Conservation (phyloP, 2,888 invertebrate genomes). For the Ochropleura leucogaster region DNA sequence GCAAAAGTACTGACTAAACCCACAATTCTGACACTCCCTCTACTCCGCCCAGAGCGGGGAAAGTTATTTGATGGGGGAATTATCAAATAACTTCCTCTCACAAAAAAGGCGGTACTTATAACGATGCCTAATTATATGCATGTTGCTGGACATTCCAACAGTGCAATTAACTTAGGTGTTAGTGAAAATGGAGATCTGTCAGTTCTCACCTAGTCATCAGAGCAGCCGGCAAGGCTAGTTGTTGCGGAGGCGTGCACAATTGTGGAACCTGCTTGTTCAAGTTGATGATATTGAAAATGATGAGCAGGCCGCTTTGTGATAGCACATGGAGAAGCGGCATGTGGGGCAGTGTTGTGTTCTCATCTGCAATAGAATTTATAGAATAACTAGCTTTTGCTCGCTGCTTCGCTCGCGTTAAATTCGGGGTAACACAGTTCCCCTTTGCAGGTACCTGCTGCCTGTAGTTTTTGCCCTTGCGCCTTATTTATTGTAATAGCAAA, state of each 20-base stretch:
- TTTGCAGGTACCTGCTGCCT: too few relatives aligned
- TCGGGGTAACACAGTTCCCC: too few relatives aligned
- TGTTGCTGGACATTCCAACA: neutral
- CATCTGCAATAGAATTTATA: conserved; percentile 79
- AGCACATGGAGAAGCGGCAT: conserved; percentile 95
- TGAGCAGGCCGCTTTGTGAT: conserved; percentile 94
- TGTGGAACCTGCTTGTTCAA: conserved; percentile 90
- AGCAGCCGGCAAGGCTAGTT: conserved; percentile 77
- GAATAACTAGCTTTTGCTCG: too few relatives aligned
- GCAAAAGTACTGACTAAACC: too few relatives aligned
- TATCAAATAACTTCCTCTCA: too few relatives aligned
- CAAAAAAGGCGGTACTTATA: neutral
- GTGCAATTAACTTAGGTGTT: neutral
- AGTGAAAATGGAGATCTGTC: neutral
- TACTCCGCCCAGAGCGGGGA: too few relatives aligned
- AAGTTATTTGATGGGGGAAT: too few relatives aligned
- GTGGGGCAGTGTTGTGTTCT: conserved; percentile 91
- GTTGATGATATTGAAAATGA: conserved; percentile 94
- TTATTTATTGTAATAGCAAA: too few relatives aligned
- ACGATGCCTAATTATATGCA: neutral
- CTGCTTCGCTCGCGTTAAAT: too few relatives aligned
- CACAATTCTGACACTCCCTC: too few relatives aligned
- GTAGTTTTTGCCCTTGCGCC: too few relatives aligned
- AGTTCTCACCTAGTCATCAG: conserved; percentile 75
- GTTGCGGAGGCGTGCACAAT: conserved; percentile 92